Evolutionary conservation across 2,113 vertebrate species (phyloP).

Genomic region (Perca fluviatilis): DNA sequence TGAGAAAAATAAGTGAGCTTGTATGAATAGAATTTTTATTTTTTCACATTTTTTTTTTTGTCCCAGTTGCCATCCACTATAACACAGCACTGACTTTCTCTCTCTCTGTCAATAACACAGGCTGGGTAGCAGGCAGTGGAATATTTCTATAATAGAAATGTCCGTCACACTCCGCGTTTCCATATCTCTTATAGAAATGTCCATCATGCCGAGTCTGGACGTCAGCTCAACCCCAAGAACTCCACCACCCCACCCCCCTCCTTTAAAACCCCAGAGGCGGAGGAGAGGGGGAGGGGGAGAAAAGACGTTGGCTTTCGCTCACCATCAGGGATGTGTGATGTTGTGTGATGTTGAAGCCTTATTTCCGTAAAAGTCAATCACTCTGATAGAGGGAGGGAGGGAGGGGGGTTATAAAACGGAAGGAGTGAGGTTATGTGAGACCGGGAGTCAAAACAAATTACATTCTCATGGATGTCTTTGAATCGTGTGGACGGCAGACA

Average conservation of each 20-base stretch:
- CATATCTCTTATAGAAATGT: conserved; percentile 70
- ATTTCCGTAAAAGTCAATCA: conserved; percentile 66
- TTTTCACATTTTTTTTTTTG: conserved; percentile 5
- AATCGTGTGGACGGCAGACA: conserved; percentile 28
- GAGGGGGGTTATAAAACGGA: background rate
- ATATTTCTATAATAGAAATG: conserved; percentile 74
- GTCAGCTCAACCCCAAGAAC: conserved; percentile 51
- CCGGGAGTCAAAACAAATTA: conserved; percentile 62
- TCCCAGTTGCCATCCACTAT: conserved; percentile 12
- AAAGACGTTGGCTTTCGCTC: conserved; percentile 10
- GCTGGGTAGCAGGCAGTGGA: conserved; percentile 29
- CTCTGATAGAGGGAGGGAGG: background rate
- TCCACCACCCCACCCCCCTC: background rate
- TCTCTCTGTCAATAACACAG: conserved; percentile 31
- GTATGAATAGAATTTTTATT: conserved; percentile 34
- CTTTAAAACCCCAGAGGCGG: conserved; percentile 10
- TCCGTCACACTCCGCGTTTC: conserved; percentile 70
- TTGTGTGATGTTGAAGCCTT: conserved; percentile 54
- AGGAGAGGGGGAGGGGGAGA: background rate
- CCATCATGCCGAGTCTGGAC: conserved; percentile 56
- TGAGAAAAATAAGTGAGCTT: conserved; percentile 47
- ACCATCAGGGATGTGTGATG: conserved; percentile 47
- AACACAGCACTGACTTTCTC: conserved; percentile 7
- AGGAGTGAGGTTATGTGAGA: conserved; percentile 36
- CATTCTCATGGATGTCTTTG: conserved; percentile 32